A percentile compares a stretch with the other conserved stretches of the same genome.
Conservation (phyloP, 2,113 vertebrate species). For the Myotis lucifugus region DNA sequence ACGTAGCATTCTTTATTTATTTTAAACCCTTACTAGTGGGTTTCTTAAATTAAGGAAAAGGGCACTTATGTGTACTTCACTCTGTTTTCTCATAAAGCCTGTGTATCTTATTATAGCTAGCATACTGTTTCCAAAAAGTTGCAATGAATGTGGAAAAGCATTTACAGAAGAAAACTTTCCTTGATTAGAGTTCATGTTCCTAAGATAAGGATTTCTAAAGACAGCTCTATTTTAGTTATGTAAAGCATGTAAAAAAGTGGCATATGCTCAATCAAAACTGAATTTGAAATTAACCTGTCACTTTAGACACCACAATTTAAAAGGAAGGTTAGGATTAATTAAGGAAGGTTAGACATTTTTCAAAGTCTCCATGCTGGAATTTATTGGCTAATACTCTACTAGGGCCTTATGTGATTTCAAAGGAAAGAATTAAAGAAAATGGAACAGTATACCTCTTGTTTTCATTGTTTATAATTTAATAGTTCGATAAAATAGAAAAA, state of each 20-base stretch:
- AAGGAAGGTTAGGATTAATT: slow-evolving; percentile 53
- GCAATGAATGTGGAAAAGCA: slow-evolving; percentile 78
- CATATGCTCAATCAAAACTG: slow-evolving; percentile 86
- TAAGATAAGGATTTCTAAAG: slow-evolving; percentile 85
- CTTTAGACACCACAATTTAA: slow-evolving; percentile 80
- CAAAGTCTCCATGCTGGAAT: slow-evolving; percentile 67
- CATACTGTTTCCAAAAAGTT: slow-evolving; percentile 77
- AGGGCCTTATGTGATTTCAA: neutral
- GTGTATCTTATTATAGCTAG: slow-evolving; percentile 73
- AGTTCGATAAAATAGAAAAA: slow-evolving; percentile 53
- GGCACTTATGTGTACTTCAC: slow-evolving; percentile 42
- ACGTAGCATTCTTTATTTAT: neutral
- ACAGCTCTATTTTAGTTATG: slow-evolving; percentile 89
- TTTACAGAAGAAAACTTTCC: slow-evolving; percentile 79
- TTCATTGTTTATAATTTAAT: neutral
- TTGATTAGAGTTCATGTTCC: slow-evolving; percentile 85
- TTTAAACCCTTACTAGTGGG: neutral
- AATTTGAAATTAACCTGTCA: slow-evolving; percentile 88
- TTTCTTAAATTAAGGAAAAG: slow-evolving; percentile 72
- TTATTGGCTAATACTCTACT: slow-evolving; percentile 60
- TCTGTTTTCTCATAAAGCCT: slow-evolving; percentile 53
- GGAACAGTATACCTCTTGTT: neutral
- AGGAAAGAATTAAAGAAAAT: slow-evolving; percentile 36
- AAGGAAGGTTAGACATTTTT: slow-evolving; percentile 56
- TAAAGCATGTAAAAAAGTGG: slow-evolving; percentile 85